A percentile compares a stretch with the other conserved stretches of the same genome.
These are phyloP conservation scores for Galeopterus variegatus DNA, from an alignment of 2,113 vertebrate genomes.

Conservation along the genomic window DNA sequence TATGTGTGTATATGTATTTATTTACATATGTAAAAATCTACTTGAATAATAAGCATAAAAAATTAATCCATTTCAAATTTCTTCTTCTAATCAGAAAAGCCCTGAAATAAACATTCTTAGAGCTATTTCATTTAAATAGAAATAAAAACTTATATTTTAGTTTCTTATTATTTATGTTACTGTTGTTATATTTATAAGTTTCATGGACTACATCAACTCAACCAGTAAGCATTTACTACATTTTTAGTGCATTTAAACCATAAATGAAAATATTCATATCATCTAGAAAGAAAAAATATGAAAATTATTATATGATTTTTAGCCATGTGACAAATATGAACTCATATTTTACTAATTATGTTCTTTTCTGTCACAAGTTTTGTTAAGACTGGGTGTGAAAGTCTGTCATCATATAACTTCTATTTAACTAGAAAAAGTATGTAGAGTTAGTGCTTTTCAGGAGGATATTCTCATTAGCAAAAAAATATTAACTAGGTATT, in stretches of 20 bases:
- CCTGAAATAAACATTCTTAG: background rate
- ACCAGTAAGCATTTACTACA: background rate
- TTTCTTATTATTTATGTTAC: background rate
- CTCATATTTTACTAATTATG: background rate
- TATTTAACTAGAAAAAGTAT: background rate
- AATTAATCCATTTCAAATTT: background rate
- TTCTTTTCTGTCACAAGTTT: background rate
- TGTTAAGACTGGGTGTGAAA: background rate
- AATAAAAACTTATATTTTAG: background rate
- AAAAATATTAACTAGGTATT: background rate
- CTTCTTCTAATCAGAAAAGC: background rate
- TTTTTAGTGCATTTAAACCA: background rate
- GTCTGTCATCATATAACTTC: background rate
- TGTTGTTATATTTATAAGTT: background rate
- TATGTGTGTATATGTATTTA: background rate
- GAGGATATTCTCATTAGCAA: background rate
- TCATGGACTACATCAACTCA: background rate
- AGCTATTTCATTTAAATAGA: background rate
- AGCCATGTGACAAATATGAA: background rate
- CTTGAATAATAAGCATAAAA: background rate
- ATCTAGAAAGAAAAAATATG: background rate
- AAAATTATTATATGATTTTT: background rate
- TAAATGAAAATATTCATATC: background rate
- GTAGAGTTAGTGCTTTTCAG: background rate
- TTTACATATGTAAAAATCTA: background rate